Conservation (phyloP, 2,113 vertebrate species). For the Speoplatyrhinus poulsoni region DNA sequence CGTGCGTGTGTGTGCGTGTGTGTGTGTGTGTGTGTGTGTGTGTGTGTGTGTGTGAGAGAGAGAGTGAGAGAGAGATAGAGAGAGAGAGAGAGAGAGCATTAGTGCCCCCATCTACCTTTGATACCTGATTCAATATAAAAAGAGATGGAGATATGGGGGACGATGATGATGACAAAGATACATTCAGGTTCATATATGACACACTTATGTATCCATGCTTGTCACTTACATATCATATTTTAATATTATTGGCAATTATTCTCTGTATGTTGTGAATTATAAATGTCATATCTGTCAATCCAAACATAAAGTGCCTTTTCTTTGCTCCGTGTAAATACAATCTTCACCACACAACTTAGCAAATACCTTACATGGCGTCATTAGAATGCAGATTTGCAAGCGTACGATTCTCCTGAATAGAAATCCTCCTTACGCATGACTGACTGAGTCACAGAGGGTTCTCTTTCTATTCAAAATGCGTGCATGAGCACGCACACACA, state of each 20-base stretch:
- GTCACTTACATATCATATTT: too few species aligned
- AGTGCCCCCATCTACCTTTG: slow-evolving; percentile 23
- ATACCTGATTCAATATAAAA: slow-evolving; percentile 14
- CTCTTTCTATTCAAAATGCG: slow-evolving; percentile 31
- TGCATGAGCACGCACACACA: slow-evolving; percentile 12
- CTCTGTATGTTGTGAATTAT: too few species aligned
- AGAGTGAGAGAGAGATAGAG: slow-evolving; percentile 20
- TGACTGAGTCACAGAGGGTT: slow-evolving; percentile 62
- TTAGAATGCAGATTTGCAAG: slow-evolving; percentile 78
- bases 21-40: too few species aligned
- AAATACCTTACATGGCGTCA: slow-evolving; percentile 44
- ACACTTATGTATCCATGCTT: too few species aligned
- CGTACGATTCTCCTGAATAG: slow-evolving; percentile 66
- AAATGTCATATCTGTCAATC: too few species aligned
- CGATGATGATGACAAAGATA: not conserved
- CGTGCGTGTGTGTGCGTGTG: too few species aligned
- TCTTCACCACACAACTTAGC: too few species aligned
- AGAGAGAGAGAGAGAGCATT: slow-evolving; percentile 16
- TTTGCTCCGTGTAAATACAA: too few species aligned
- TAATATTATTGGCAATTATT: too few species aligned
- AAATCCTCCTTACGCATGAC: slow-evolving; percentile 73
- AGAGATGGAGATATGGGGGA: not conserved
- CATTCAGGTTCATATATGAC: not conserved
- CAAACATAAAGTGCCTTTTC: too few species aligned
- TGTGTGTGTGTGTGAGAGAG: not conserved